Evolutionary conservation across 2,797 vertebrate genomes (phyloP).

Genomic region (Cottoperca gobio): DNA sequence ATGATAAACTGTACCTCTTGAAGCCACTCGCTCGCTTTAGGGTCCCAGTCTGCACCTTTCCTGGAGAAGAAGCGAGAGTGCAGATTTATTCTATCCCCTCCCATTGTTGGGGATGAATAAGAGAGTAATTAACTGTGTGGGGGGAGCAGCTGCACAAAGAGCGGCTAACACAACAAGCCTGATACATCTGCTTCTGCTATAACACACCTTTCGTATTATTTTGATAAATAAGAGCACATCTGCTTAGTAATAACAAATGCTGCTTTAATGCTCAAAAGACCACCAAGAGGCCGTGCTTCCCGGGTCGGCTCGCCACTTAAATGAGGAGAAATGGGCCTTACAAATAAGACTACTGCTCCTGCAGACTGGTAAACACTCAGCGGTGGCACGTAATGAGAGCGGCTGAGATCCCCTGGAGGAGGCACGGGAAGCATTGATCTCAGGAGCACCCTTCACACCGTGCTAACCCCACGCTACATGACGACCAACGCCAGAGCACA

Average conservation of each 20-base stretch:
- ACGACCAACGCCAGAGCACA: constrained; percentile 52
- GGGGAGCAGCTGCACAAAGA: constrained; percentile 77
- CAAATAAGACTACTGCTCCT: constrained; percentile 57
- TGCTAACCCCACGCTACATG: constrained; percentile 53
- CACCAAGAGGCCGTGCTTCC: constrained; percentile 55
- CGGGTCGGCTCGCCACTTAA: constrained; percentile 68
- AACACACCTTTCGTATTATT: constrained; percentile 79
- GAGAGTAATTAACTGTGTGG: constrained; percentile 83
- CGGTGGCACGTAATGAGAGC: constrained; percentile 74
- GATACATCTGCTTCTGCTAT: constrained; percentile 74
- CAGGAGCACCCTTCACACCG: constrained; percentile 68
- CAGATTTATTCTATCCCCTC: constrained; percentile 78
- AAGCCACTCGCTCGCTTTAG: constrained; percentile 78
- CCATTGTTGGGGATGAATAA: constrained; percentile 83
- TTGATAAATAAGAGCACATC: constrained; percentile 80
- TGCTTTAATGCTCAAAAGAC: constrained; percentile 74
- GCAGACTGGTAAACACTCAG: constrained; percentile 69
- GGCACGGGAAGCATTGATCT: constrained; percentile 80
- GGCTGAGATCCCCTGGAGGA: constrained; percentile 65
- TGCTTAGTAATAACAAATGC: constrained; percentile 79
- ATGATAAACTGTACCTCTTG: constrained; percentile 84
- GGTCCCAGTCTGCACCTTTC: constrained; percentile 79
- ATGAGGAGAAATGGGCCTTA: constrained; percentile 80
- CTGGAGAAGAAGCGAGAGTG: constrained; percentile 68
- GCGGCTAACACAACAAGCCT: constrained; percentile 66